Conservation (phyloP, 2,888 invertebrate genomes). For the Xanthorhoe designata region DNA sequence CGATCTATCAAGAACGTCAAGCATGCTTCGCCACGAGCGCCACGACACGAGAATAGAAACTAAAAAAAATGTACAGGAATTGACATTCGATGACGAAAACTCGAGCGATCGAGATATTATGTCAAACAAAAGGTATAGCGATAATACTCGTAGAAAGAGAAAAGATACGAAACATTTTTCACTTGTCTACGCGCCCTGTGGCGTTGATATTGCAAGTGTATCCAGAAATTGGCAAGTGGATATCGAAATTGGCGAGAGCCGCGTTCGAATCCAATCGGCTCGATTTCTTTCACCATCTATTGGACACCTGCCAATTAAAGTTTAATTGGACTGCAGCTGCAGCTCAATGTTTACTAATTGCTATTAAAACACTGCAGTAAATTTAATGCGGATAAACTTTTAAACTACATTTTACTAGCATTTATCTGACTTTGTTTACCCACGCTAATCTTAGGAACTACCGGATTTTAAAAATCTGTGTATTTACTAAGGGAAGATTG, state of each 20-base stretch:
- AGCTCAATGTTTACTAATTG: slow-evolving; percentile 19
- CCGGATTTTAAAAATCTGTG: no score
- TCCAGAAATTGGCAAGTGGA: not conserved
- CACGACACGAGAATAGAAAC: no score
- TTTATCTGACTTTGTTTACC: no score
- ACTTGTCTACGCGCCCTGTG: not conserved
- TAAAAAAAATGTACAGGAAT: no score
- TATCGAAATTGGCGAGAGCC: slow-evolving; percentile 40
- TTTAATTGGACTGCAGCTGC: slow-evolving; percentile 32
- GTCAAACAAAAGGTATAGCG: no score
- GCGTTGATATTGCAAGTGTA: not conserved
- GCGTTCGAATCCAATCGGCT: not conserved
- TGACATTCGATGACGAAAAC: no score
- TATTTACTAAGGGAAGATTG: no score
- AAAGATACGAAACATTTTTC: not conserved
- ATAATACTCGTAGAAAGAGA: no score
- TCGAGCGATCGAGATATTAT: no score
- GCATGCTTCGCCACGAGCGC: no score
- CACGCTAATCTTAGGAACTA: no score
- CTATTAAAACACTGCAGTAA: slow-evolving; percentile 15
- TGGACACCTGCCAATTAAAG: slow-evolving; percentile 36
- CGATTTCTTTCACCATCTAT: slow-evolving; percentile 13
- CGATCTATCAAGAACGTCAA: no score
- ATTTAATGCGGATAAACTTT: not conserved
- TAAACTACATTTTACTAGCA: not conserved